Conservation (phyloP, 53 echinoderm and acorn worm species). For the Actinopyga echinites region DNA sequence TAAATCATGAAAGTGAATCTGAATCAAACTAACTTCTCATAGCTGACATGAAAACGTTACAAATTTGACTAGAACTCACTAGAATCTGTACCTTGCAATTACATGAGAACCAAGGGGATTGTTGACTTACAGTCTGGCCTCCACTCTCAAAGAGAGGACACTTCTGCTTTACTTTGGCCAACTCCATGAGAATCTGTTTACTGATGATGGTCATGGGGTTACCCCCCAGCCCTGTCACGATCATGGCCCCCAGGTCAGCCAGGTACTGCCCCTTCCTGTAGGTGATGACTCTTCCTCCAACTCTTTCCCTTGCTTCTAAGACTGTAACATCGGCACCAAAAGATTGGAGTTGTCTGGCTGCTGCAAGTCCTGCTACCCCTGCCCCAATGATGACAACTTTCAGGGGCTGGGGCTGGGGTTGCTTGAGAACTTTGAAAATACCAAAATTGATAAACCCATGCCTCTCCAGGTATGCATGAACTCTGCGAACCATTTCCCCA, state of each 20-base stretch:
- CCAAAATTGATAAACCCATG: conserved; percentile 99
- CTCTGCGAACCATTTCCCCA: conserved; percentile 79
- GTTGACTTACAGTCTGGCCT: conserved; percentile 81
- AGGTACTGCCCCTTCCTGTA: conserved; percentile 95
- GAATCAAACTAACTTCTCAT: too few relatives aligned
- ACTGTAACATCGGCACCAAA: conserved; percentile 95
- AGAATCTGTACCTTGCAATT: too few relatives aligned
- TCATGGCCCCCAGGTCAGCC: conserved; percentile 99
- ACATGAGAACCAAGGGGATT: too few relatives aligned
- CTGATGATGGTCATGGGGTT: conserved; percentile 99
- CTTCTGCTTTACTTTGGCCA: conserved; percentile 97
- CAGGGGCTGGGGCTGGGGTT: conserved; percentile 65
- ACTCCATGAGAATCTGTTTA: conserved; percentile 98
- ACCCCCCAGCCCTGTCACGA: conserved; percentile 95
- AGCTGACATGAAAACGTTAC: too few relatives aligned
- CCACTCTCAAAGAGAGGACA: conserved; percentile 97
- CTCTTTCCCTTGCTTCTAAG: conserved; percentile 91
- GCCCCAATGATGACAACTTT: conserved; percentile 60
- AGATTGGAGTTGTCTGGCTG: conserved; percentile 88
- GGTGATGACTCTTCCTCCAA: conserved; percentile 94
- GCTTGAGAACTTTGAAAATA: conserved; percentile 75
- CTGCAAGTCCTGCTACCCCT: conserved; percentile 90
- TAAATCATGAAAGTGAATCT: too few relatives aligned
- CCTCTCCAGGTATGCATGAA: conserved; percentile 92
- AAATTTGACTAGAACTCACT: too few relatives aligned